Evolutionary conservation across 2,797 vertebrate genomes (phyloP).

Genomic region (Pipistrellus nathusii): DNA sequence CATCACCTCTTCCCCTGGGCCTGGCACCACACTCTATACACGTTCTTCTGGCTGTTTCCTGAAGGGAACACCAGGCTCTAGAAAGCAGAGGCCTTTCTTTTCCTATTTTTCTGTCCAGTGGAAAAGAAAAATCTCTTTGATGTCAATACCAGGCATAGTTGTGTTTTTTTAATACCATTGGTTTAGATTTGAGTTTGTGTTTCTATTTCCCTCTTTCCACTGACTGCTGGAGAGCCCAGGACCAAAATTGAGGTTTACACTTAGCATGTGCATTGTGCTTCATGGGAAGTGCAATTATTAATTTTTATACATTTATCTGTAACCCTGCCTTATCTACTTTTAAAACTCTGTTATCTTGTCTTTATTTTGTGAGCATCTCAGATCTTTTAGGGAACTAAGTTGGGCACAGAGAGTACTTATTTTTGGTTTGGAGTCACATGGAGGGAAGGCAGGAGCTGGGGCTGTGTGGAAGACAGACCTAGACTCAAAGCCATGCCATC

Average conservation of each 20-base stretch:
- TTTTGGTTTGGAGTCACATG: not conserved
- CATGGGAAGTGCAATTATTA: not conserved
- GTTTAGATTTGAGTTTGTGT: not conserved
- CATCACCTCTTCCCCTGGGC: not conserved
- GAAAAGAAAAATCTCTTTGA: not conserved
- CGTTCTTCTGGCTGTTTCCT: too few relatives aligned
- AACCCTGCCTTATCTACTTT: not conserved
- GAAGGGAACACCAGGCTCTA: not conserved
- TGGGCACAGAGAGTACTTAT: not conserved
- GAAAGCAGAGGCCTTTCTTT: not conserved
- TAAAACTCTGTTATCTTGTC: not conserved
- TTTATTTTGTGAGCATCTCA: constrained; percentile 29
- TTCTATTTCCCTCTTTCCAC: constrained; percentile 1
- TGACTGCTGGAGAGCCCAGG: not conserved
- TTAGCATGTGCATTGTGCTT: not conserved
- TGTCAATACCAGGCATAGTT: not conserved
- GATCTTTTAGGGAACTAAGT: not conserved
- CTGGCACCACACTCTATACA: not conserved
- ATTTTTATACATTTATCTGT: constrained; percentile 12
- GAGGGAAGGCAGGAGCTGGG: not conserved
- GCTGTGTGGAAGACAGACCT: not conserved
- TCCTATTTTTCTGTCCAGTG: not conserved
- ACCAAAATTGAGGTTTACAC: not conserved
- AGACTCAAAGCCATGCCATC: not conserved
- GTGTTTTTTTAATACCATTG: not conserved